Percentiles rank a stretch among this genome's conserved stretches.
Evolutionary conservation across 1,140 invertebrate species (phyloP).

Genomic region (Anastrepha obliqua): DNA sequence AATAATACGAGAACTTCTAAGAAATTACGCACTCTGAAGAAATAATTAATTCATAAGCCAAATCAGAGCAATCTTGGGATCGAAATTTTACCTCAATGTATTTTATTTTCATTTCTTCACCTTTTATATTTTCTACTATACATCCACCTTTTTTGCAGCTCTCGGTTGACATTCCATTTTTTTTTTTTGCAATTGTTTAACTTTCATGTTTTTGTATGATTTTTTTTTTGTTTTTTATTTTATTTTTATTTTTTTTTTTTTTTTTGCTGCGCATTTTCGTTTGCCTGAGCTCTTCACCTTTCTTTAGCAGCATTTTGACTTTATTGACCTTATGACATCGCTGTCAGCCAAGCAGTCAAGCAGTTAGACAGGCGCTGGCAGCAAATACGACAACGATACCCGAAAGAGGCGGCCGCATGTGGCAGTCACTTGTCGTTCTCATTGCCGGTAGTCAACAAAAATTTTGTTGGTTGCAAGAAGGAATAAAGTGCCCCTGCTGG

Average conservation of each 20-base stretch:
- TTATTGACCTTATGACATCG: slow-evolving; percentile 46
- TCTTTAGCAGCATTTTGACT: slow-evolving; percentile 17
- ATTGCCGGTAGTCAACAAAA: background rate
- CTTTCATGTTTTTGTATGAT: too few relatives aligned
- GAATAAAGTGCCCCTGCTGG: background rate
- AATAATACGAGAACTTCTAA: too few relatives aligned
- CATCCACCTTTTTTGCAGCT: too few relatives aligned
- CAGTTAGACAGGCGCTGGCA: slow-evolving; percentile 7
- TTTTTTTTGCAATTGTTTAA: too few relatives aligned
- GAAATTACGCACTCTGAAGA: too few relatives aligned
- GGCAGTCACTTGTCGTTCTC: slow-evolving; percentile 13
- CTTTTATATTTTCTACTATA: too few relatives aligned
- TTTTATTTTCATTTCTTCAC: too few relatives aligned
- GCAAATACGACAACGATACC: background rate
- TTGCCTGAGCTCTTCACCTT: slow-evolving; percentile 3
- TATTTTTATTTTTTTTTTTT: background rate
- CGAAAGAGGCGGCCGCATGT: slow-evolving; percentile 21
- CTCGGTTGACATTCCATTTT: too few relatives aligned
- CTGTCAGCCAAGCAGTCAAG: slow-evolving; percentile 24
- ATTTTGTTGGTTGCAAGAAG: background rate
- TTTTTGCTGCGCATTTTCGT: background rate
- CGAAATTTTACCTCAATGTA: too few relatives aligned
- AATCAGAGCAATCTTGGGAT: too few relatives aligned
- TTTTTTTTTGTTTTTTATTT: background rate
- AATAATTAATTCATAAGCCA: too few relatives aligned